These are phyloP conservation scores for Physocephala rufipes DNA, from an alignment of 2,888 invertebrate genomes.

Conservation along the genomic window DNA sequence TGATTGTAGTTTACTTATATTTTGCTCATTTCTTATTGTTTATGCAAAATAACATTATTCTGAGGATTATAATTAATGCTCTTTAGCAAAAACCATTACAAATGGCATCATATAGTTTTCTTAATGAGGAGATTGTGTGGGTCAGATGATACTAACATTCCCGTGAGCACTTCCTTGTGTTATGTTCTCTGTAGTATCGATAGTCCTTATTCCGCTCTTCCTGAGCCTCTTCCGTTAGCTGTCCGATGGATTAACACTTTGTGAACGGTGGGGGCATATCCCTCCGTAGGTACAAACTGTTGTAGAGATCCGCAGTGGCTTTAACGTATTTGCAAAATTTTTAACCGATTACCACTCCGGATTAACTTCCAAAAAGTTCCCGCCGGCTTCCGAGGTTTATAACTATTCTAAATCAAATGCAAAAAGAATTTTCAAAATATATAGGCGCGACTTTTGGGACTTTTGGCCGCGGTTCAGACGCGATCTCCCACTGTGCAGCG, in stretches of 20 bases:
- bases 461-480: neutral
- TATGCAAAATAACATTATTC: no score
- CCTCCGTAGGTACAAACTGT: neutral
- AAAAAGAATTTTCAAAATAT: neutral
- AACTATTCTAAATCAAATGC: neutral
- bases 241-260: neutral
- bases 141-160: no score
- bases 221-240: no score
- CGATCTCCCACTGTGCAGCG: slow-evolving; percentile 4
- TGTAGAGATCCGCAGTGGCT: neutral
- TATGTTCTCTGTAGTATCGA: no score
- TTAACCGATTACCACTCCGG: neutral
- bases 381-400: neutral
- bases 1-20: no score
- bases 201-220: no score
- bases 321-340: neutral
- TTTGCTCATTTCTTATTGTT: no score
- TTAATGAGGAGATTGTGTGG: no score
- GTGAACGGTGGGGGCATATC: neutral
- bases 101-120: no score
- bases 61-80: no score
- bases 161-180: no score
- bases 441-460: neutral
- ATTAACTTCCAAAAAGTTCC: neutral
- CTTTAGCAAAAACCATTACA: no score